Percentiles rank a stretch among this genome's conserved stretches.
These are phyloP conservation scores for Lithophane leautieri DNA, from an alignment of 2,888 invertebrate species.

Conservation along the genomic window DNA sequence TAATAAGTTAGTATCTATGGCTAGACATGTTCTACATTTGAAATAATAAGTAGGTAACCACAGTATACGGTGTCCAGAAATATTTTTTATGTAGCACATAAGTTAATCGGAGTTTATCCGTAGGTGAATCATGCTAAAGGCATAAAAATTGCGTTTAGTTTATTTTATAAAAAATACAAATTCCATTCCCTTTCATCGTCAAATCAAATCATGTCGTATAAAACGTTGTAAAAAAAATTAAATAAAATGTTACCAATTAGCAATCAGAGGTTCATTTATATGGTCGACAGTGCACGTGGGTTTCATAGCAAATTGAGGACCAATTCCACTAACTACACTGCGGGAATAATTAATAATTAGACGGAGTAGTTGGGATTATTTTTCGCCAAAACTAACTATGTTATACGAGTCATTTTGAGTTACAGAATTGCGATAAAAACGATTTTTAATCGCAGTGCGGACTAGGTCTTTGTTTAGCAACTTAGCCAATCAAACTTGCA, in stretches of 20 bases:
- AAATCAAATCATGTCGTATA: slow-evolving; percentile 23
- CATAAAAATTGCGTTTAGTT: neutral
- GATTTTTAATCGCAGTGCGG: no score
- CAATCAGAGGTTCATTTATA: slow-evolving; percentile 38
- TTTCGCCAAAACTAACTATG: neutral
- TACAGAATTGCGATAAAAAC: no score
- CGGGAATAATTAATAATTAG: slow-evolving; percentile 45
- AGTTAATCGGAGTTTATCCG: neutral
- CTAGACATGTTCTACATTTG: neutral
- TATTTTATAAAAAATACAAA: neutral
- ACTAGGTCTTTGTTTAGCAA: no score
- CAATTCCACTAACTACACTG: slow-evolving; percentile 19
- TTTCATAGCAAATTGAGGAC: slow-evolving; percentile 29
- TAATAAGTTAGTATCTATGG: neutral
- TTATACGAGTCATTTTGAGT: no score
- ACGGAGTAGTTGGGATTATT: neutral
- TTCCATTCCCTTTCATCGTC: neutral
- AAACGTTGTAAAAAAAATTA: slow-evolving; percentile 10
- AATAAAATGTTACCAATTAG: slow-evolving; percentile 41
- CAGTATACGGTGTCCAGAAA: neutral
- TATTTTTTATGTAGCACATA: neutral
- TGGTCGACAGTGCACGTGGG: slow-evolving; percentile 23
- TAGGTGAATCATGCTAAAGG: neutral
- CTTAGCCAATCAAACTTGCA: neutral
- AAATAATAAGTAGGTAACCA: neutral